A percentile compares a stretch with the other conserved stretches of the same genome.
Evolutionary conservation across 1,140 invertebrate species (phyloP).

Genomic region (Armadillidium nasatum): DNA sequence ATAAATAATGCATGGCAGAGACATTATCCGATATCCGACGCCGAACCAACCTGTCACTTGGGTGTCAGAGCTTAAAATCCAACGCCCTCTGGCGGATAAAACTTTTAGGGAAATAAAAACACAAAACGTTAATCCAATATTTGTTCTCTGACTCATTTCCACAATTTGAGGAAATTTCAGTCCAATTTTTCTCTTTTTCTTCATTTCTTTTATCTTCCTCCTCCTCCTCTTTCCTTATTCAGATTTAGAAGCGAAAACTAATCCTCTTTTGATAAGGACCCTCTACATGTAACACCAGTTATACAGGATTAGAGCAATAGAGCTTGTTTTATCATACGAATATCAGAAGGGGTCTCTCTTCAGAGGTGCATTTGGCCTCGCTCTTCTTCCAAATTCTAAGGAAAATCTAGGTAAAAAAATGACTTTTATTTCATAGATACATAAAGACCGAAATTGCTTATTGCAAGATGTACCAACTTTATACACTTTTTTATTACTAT

Average conservation of each 20-base stretch:
- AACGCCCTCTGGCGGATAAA: not conserved
- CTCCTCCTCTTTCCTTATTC: not conserved
- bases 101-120: slow-evolving; percentile 10
- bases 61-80: slow-evolving; percentile 7
- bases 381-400: not conserved
- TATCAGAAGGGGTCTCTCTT: not conserved
- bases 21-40: not conserved
- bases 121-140: not conserved
- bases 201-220: no score
- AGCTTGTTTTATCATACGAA: not conserved
- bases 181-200: not conserved
- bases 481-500: not conserved
- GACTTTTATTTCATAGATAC: not conserved
- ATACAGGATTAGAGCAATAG: not conserved
- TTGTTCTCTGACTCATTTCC: not conserved
- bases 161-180: not conserved
- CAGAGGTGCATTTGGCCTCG: not conserved
- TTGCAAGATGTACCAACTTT: not conserved
- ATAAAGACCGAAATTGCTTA: not conserved
- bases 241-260: not conserved
- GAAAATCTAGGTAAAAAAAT: not conserved
- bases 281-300: not conserved
- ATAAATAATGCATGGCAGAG: not conserved
- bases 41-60: not conserved
- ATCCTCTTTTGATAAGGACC: slow-evolving; percentile 1